phyloP scores from a whole-genome alignment of 2,797 vertebrate species.

The Parotocinclus haroldoi region DNA sequence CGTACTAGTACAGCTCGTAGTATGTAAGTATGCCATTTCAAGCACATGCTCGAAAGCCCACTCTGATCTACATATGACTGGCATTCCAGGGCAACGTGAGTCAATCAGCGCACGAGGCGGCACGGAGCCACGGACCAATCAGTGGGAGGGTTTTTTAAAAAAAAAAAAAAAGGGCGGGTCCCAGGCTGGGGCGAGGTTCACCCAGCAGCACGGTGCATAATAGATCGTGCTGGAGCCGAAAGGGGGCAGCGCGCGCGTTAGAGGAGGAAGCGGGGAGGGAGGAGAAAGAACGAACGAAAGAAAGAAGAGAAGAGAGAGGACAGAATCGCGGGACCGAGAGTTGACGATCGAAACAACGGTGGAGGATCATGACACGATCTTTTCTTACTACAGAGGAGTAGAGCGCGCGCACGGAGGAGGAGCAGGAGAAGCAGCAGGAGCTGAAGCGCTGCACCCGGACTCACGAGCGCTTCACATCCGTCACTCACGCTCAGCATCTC shows the following conservation, averaged over 20 bases:
- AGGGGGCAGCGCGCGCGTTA: conserved; percentile 72
- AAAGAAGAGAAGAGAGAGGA: conserved; percentile 26
- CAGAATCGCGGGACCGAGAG: conserved; percentile 26
- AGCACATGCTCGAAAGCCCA: background rate
- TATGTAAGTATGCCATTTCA: too few relatives aligned
- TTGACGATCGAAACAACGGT: background rate
- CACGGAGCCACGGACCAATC: conserved; percentile 59
- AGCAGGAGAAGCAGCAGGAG: too few relatives aligned
- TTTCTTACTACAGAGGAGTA: too few relatives aligned
- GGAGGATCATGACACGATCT: too few relatives aligned
- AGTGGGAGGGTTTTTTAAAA: background rate
- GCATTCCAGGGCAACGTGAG: conserved; percentile 72
- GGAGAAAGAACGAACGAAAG: conserved; percentile 58
- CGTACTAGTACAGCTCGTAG: too few relatives aligned
- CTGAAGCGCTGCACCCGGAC: too few relatives aligned
- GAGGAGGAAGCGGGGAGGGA: conserved; percentile 67
- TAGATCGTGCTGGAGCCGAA: conserved; percentile 59
- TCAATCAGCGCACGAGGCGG: conserved; percentile 63
- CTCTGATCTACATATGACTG: conserved; percentile 80
- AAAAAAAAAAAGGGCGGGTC: conserved; percentile 64
- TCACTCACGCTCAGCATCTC: conserved; percentile 39
- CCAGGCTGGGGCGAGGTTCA: conserved; percentile 78
- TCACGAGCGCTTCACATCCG: conserved; percentile 26
- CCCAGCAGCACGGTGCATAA: conserved; percentile 36
- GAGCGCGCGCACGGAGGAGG: too few relatives aligned